Conservation (phyloP, 2,888 invertebrate species). For the Eumacrocentrus americanus region DNA sequence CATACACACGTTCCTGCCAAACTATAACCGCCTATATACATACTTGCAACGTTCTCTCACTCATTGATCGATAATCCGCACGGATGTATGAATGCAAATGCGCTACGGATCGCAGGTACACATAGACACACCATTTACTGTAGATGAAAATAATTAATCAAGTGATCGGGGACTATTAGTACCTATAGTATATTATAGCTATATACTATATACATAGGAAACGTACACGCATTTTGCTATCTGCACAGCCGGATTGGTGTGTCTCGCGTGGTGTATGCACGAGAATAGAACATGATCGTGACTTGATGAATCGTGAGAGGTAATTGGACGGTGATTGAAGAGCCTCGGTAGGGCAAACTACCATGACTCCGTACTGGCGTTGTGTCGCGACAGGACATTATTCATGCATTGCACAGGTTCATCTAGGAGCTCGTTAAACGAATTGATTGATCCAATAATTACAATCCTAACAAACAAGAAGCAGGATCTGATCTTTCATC, state of each 20-base stretch:
- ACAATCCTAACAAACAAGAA: no score
- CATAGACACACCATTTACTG: neutral
- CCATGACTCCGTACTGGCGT: conserved; percentile 23
- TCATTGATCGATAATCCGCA: neutral
- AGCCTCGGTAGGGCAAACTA: conserved; percentile 34
- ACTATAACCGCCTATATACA: no score
- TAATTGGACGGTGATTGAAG: conserved; percentile 40
- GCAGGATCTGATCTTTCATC: no score
- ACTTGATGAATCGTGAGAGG: conserved; percentile 39
- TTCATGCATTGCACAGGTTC: conserved; percentile 17
- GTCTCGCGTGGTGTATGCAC: neutral
- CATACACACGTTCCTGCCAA: conserved; percentile 21
- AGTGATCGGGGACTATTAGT: neutral
- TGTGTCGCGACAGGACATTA: conserved; percentile 4
- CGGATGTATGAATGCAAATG: neutral
- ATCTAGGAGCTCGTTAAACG: conserved; percentile 14
- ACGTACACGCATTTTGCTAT: neutral
- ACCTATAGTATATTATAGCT: neutral
- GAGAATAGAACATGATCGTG: conserved; percentile 36
- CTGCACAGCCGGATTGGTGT: neutral
- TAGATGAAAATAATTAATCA: neutral
- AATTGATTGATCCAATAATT: conserved; percentile 15
- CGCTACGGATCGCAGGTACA: neutral
- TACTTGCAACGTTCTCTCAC: no score
- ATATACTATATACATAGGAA: neutral